These are phyloP conservation scores for Nomada goodeniana DNA, from an alignment of 2,888 invertebrate species.

Conservation along the genomic window DNA sequence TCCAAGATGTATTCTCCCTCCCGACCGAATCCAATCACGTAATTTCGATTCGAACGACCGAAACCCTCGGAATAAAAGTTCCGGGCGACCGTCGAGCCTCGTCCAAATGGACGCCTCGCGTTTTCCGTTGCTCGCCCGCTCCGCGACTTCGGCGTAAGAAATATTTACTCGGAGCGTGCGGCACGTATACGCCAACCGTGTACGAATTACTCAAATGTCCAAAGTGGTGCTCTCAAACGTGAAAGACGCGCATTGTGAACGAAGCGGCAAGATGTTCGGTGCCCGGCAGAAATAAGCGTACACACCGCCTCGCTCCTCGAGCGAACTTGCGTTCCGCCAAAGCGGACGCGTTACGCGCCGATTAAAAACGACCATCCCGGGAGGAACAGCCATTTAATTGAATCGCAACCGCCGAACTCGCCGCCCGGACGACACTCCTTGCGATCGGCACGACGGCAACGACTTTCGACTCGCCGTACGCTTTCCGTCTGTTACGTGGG, in stretches of 20 bases:
- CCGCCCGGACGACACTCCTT: too few relatives aligned
- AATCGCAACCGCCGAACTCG: too few relatives aligned
- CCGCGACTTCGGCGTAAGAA: too few relatives aligned
- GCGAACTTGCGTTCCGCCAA: background rate
- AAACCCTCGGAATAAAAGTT: background rate
- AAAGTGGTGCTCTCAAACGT: constrained; percentile 16
- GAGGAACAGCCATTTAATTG: too few relatives aligned
- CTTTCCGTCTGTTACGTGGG: background rate
- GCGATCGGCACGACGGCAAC: too few relatives aligned
- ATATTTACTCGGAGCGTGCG: background rate
- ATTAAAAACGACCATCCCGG: background rate
- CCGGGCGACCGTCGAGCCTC: too few relatives aligned
- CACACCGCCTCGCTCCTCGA: background rate
- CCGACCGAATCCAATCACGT: too few relatives aligned
- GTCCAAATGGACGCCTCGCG: too few relatives aligned
- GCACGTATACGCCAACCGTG: background rate
- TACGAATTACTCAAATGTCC: constrained; percentile 27
- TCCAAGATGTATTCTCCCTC: too few relatives aligned
- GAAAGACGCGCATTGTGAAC: constrained; percentile 24
- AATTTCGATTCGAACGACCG: background rate
- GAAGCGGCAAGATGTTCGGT: background rate
- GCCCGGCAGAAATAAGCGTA: background rate
- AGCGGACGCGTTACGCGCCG: background rate
- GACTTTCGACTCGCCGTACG: background rate
- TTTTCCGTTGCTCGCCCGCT: too few relatives aligned